Evolutionary conservation across 2,888 invertebrate genomes (phyloP).

Genomic region (Chloroclystis v-ata): DNA sequence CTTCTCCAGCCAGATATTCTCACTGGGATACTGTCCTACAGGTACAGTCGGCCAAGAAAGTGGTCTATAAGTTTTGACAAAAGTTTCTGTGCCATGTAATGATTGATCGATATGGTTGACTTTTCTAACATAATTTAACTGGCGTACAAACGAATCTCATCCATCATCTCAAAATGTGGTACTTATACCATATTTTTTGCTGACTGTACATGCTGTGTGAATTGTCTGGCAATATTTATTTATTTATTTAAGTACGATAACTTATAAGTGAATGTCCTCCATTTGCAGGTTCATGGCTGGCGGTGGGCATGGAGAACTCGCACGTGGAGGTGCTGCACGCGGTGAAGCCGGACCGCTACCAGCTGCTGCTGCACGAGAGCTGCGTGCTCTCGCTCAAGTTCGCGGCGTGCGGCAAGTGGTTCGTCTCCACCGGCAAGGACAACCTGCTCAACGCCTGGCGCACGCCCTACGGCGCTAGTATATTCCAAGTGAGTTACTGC

Average conservation of each 20-base stretch:
- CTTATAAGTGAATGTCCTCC: background rate
- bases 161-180: too few relatives aligned
- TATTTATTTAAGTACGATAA: too few relatives aligned
- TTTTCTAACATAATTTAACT: too few relatives aligned
- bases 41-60: too few relatives aligned
- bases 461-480: constrained; percentile 98
- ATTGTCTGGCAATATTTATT: too few relatives aligned
- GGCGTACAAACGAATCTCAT: too few relatives aligned
- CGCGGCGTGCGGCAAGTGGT: constrained; percentile 98
- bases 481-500: constrained; percentile 91
- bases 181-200: too few relatives aligned
- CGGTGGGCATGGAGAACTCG: constrained; percentile 99
- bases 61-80: too few relatives aligned
- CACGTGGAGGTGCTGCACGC: constrained; percentile 96
- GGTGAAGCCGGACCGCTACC: constrained; percentile 95
- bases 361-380: constrained; percentile 96
- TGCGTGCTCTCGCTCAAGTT: constrained; percentile 97
- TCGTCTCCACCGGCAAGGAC: constrained; percentile 99
- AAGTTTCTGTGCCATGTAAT: too few relatives aligned
- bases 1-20: constrained; percentile 93
- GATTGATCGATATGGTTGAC: too few relatives aligned
- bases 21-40: constrained; percentile 93
- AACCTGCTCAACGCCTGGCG: constrained; percentile 98
- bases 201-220: too few relatives aligned
- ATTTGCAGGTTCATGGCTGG: constrained; percentile 90